These are phyloP conservation scores for Theonella swinhoei DNA, from an alignment of 37 sponge, comb jelly and placozoan species.

Conservation along the genomic window DNA sequence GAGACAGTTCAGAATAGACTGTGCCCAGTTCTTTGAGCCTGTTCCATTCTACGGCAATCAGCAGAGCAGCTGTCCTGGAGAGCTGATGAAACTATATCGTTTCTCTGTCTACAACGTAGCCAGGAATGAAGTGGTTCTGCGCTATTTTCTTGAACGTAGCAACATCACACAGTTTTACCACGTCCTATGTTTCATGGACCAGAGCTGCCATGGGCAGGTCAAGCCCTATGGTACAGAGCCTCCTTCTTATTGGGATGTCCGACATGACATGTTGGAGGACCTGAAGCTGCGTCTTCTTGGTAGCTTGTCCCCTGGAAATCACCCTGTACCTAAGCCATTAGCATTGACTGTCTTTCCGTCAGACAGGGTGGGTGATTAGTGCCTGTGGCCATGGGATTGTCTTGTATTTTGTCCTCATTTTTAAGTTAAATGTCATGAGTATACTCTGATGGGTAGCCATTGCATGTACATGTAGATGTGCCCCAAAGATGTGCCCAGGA, in stretches of 20 bases:
- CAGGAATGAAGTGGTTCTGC: slow-evolving; percentile 51
- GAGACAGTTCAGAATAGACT: slow-evolving; percentile 60
- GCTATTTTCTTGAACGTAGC: slow-evolving; percentile 68
- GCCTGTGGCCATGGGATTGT: too few species aligned
- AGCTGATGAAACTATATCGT: slow-evolving; percentile 68
- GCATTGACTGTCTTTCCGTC: slow-evolving; percentile 12
- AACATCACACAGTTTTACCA: slow-evolving; percentile 60
- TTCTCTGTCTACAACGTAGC: slow-evolving; percentile 68
- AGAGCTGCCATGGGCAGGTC: slow-evolving; percentile 50
- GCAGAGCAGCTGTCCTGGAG: slow-evolving; percentile 23
- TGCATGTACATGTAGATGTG: too few species aligned
- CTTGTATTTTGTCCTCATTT: too few species aligned
- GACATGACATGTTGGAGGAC: slow-evolving; percentile 46
- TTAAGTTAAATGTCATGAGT: too few species aligned
- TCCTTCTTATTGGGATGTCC: slow-evolving; percentile 61
- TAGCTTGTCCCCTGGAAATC: not conserved
- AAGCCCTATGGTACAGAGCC: slow-evolving; percentile 47
- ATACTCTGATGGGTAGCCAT: too few species aligned
- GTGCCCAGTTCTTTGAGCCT: slow-evolving; percentile 79
- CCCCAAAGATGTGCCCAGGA: too few species aligned
- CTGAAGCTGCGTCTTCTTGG: slow-evolving; percentile 31
- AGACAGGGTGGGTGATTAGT: too few species aligned
- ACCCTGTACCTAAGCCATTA: not conserved
- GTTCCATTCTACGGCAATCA: slow-evolving; percentile 59
- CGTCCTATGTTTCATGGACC: slow-evolving; percentile 52